A percentile compares a stretch with the other conserved stretches of the same genome.
Conservation (phyloP, 30 jellyfish, hydroid and myxozoan genomes). For the Cassiopea xamachana region DNA sequence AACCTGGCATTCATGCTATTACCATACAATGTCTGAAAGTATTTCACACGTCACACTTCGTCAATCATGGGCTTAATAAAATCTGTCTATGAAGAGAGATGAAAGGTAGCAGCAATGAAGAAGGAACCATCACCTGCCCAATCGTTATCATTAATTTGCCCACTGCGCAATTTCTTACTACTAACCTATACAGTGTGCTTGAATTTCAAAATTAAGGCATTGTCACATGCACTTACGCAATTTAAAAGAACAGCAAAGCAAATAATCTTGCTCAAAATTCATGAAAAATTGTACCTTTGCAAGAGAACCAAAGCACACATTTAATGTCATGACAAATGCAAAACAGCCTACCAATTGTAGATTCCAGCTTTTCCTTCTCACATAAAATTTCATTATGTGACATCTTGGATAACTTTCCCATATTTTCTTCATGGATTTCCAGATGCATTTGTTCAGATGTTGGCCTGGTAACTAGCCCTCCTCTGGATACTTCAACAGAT, state of each 20-base stretch:
- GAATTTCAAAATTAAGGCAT: background rate
- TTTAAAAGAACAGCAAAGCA: background rate
- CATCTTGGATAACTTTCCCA: constrained; percentile 35
- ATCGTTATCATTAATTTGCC: too few relatives aligned
- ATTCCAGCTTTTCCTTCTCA: constrained; percentile 57
- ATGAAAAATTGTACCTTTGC: background rate
- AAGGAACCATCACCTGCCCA: background rate
- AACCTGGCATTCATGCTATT: too few relatives aligned
- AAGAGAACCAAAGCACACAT: background rate
- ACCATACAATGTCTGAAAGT: too few relatives aligned
- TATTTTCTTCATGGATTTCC: constrained; percentile 73
- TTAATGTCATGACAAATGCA: background rate
- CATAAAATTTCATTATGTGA: constrained; percentile 60
- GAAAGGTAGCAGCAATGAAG: background rate
- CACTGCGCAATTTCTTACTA: background rate
- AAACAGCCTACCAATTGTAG: constrained; percentile 73
- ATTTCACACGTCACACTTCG: too few relatives aligned
- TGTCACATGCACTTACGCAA: background rate
- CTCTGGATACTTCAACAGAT: background rate
- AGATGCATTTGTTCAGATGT: constrained; percentile 13
- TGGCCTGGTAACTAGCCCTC: constrained; percentile 6
- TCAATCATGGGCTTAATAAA: too few relatives aligned
- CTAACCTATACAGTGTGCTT: background rate
- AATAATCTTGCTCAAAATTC: background rate
- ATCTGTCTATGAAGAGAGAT: too few relatives aligned